Evolutionary conservation across 2,797 vertebrate genomes (phyloP).

Genomic region (Odontamblyopus lacepedii): DNA sequence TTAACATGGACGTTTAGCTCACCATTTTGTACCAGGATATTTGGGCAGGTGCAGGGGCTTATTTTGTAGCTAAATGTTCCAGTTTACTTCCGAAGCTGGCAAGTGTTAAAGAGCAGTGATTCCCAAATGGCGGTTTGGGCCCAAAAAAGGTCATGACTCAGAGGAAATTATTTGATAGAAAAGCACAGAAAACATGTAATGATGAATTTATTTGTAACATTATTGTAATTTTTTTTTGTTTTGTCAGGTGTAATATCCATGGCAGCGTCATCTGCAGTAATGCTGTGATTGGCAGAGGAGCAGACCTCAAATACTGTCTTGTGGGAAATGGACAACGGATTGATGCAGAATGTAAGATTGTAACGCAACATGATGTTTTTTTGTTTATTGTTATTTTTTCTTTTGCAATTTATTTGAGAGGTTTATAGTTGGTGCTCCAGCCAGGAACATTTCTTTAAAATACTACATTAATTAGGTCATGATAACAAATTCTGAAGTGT

Average conservation of each 20-base stretch:
- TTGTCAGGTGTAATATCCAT: constrained; percentile 87
- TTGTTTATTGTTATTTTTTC: neutral
- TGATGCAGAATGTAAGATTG: constrained; percentile 79
- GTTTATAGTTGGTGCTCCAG: neutral
- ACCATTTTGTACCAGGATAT: constrained; percentile 12
- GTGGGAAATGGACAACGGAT: constrained; percentile 88
- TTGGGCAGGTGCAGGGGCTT: constrained; percentile 12
- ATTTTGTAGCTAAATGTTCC: constrained; percentile 7
- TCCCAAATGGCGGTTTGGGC: neutral
- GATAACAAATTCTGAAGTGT: no score
- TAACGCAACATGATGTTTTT: constrained; percentile 11
- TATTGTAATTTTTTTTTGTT: constrained; percentile 9
- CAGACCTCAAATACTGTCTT: constrained; percentile 93
- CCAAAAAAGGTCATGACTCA: neutral
- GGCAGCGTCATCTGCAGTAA: constrained; percentile 93
- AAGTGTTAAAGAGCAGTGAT: neutral
- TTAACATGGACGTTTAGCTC: constrained; percentile 26
- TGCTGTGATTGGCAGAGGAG: constrained; percentile 88
- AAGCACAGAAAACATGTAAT: neutral
- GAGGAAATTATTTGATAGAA: neutral
- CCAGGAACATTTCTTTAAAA: neutral
- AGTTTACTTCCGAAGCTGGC: constrained; percentile 10
- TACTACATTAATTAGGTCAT: neutral
- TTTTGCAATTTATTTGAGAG: no score
- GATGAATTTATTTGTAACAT: neutral